Evolutionary conservation across 1,140 invertebrate species (phyloP), one percentile per base, ranked within the genome.

Genomic region (Aphaenogaster rudis): DNA sequence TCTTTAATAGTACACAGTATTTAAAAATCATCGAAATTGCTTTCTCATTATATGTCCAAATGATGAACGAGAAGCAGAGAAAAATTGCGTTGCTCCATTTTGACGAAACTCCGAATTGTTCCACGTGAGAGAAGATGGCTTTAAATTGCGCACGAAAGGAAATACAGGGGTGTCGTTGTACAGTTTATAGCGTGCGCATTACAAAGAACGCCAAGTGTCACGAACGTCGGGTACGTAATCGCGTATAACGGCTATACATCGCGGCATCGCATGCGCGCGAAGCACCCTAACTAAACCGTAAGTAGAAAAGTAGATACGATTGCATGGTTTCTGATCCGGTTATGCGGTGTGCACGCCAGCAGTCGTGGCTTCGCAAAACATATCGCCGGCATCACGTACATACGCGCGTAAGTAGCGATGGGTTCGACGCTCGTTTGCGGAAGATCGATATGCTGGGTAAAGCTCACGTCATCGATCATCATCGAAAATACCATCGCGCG

Each of bases 281-380:
- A 94, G 94, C 94, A 94, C 93, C 94, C 92, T 89, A 93, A 93
- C 93, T 92, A 94, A 93, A 90, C 80, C 89, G 90, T 94, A 95
- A 95, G 94, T 93, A 94, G 94, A 94, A 94, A 95, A 95, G 93
- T 93, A 95, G 93, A 94, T 93, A 94, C 94, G 88, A 94, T 92
- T 95, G 94, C 94, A 95, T 95, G 95, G 95, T 95, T 95, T 95
- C 95, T 95, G 93, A 95, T 95, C 95, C 95, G 92, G 93, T 95
- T 95, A 95, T 92, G 91, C 88, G 88, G 69, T 76, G 90, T 91
- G 82, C 86, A 86, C 59, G 89, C 69, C 85, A 88, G 80, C 86
- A 86, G 76, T 92, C 93, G 90, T 93, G 94, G 94, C 94, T 94
- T 94, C 94, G 87, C 91, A 88, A 91, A 93, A 92, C 88, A 86